Evolutionary conservation across 1,140 invertebrate species (phyloP).

Genomic region (Drosophila pruinosa): DNA sequence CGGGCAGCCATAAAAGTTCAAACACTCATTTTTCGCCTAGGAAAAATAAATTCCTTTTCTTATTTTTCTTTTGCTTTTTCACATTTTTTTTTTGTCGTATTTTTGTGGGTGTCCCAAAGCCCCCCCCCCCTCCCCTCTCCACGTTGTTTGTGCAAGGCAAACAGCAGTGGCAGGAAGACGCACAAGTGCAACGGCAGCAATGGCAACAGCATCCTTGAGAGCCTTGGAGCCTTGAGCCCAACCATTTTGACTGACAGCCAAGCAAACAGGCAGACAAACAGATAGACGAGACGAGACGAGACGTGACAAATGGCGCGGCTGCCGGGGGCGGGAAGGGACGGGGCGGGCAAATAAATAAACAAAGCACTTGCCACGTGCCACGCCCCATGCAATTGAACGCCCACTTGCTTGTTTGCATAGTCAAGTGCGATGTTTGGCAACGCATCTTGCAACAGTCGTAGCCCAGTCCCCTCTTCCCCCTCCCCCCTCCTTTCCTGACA

Average conservation of each 20-base stretch:
- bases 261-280: slow-evolving; percentile 50
- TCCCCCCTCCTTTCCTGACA: background rate
- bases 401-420: slow-evolving; percentile 70
- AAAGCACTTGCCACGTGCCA: slow-evolving; percentile 29
- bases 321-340: background rate
- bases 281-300: slow-evolving; percentile 1
- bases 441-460: slow-evolving; percentile 42
- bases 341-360: slow-evolving; percentile 67
- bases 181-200: slow-evolving; percentile 54
- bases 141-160: slow-evolving; percentile 57
- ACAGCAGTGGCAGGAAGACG: slow-evolving; percentile 53
- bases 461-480: background rate
- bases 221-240: slow-evolving; percentile 50
- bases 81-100: slow-evolving; percentile 20
- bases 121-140: background rate
- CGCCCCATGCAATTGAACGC: slow-evolving; percentile 14
- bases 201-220: slow-evolving; percentile 50
- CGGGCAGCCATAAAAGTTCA: slow-evolving; percentile 78
- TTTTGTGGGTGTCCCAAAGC: background rate
- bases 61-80: slow-evolving; percentile 20
- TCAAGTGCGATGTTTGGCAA: slow-evolving; percentile 70
- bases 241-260: slow-evolving; percentile 62
- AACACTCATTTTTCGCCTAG: slow-evolving; percentile 81
- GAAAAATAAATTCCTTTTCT: slow-evolving; percentile 42
- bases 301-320: background rate